Percentiles rank a stretch among this genome's conserved stretches.
These are phyloP conservation scores for Carabus problematicus DNA, from an alignment of 2,888 invertebrate genomes.

Conservation along the genomic window DNA sequence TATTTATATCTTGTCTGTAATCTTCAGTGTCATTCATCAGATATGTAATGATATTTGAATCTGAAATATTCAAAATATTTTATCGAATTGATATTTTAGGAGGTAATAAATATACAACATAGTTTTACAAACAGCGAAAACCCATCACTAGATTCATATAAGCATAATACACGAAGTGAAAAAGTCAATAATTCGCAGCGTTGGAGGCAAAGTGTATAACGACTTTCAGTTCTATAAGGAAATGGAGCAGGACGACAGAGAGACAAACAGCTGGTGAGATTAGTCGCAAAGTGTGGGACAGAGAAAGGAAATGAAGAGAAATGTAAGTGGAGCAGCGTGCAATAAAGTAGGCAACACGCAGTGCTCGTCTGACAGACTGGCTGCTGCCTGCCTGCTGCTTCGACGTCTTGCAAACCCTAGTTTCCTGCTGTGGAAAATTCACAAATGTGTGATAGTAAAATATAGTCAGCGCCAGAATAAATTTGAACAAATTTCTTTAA, in stretches of 20 bases:
- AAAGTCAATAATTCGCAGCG: constrained; percentile 3
- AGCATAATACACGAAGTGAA: background rate
- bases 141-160: background rate
- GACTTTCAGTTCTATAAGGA: constrained; percentile 22
- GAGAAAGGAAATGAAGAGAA: constrained; percentile 43
- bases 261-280: constrained; percentile 42
- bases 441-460: too few relatives aligned
- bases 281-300: constrained; percentile 42
- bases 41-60: too few relatives aligned
- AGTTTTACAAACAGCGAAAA: too few relatives aligned
- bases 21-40: too few relatives aligned
- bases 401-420: background rate
- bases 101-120: too few relatives aligned
- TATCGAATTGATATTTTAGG: too few relatives aligned
- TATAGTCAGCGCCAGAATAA: too few relatives aligned
- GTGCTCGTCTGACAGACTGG: constrained; percentile 23
- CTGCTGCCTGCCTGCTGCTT: constrained; percentile 4
- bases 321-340: constrained; percentile 39
- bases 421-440: too few relatives aligned
- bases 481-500: too few relatives aligned
- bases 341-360: constrained; percentile 40
- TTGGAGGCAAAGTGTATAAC: constrained; percentile 1
- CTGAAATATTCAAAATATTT: too few relatives aligned
- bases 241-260: constrained; percentile 32
- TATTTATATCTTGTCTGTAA: too few relatives aligned